Conservation (phyloP, 2,797 vertebrate genomes). For the Malurus leucopterus region DNA sequence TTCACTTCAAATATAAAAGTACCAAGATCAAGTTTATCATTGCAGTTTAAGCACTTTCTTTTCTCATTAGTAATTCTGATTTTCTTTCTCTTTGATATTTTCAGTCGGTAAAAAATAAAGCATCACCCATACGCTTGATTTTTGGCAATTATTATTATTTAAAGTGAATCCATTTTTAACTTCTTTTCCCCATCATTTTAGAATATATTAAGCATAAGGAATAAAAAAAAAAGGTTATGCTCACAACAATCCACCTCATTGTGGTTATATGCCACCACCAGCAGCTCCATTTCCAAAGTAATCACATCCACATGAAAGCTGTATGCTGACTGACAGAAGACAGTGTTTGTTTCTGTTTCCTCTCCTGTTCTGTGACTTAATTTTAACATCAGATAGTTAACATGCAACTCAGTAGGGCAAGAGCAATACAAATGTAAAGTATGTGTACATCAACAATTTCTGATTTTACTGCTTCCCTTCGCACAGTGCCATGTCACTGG, state of each 20-base stretch:
- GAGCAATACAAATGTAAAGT: neutral
- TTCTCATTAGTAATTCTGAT: neutral
- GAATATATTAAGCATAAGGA: neutral
- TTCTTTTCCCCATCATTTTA: neutral
- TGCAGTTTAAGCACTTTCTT: neutral
- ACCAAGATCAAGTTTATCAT: neutral
- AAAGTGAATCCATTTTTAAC: neutral
- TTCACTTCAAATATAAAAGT: neutral
- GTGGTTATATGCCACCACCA: neutral
- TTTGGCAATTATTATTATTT: neutral
- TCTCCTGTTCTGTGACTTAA: neutral
- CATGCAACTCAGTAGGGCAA: accelerated
- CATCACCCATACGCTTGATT: neutral
- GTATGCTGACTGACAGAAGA: neutral
- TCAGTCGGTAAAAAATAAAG: neutral
- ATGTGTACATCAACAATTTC: accelerated
- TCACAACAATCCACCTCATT: neutral
- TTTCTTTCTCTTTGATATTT: neutral
- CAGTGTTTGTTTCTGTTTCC: neutral
- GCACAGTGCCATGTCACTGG: neutral
- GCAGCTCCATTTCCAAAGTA: neutral
- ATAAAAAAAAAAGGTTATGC: neutral
- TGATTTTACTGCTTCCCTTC: neutral
- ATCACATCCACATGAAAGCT: neutral
- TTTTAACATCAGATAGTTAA: neutral